Percentiles rank a stretch among this genome's conserved stretches.
Evolutionary conservation across 37 sponge, comb jelly and placozoan species (phyloP).

Genomic region (Beroe ovata): DNA sequence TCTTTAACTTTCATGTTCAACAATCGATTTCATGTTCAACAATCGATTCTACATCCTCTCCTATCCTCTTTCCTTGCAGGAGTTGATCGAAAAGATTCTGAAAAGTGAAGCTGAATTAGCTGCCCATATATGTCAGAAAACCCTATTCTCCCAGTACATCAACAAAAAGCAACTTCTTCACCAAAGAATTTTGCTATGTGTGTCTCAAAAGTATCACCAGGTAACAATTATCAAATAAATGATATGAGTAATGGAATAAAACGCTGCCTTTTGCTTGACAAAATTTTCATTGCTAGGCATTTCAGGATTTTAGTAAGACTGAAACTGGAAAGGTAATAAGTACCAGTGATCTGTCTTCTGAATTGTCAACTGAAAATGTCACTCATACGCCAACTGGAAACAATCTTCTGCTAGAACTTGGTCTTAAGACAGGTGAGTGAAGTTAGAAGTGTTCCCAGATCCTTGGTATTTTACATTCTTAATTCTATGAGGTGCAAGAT

Average conservation of each 20-base stretch:
- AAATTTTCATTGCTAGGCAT: no score
- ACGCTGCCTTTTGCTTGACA: no score
- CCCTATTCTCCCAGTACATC: constrained; percentile 33
- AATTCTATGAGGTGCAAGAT: no score
- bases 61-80: constrained; percentile 25
- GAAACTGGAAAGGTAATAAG: background rate
- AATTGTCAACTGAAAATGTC: background rate
- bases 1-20: no score
- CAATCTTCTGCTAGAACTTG: constrained; percentile 78
- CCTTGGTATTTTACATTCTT: no score
- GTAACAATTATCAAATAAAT: no score
- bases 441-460: no score
- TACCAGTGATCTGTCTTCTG: background rate
- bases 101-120: constrained; percentile 29
- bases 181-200: constrained; percentile 12
- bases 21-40: no score
- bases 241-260: no score
- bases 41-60: no score
- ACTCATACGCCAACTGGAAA: constrained; percentile 45
- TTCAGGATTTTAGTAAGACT: background rate
- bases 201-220: constrained; percentile 61
- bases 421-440: constrained; percentile 73
- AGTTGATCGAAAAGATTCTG: constrained; percentile 10
- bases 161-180: constrained; percentile 41
- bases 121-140: constrained; percentile 4